Conservation (phyloP, 2,113 vertebrate species). For the Lipophrys pholis region DNA sequence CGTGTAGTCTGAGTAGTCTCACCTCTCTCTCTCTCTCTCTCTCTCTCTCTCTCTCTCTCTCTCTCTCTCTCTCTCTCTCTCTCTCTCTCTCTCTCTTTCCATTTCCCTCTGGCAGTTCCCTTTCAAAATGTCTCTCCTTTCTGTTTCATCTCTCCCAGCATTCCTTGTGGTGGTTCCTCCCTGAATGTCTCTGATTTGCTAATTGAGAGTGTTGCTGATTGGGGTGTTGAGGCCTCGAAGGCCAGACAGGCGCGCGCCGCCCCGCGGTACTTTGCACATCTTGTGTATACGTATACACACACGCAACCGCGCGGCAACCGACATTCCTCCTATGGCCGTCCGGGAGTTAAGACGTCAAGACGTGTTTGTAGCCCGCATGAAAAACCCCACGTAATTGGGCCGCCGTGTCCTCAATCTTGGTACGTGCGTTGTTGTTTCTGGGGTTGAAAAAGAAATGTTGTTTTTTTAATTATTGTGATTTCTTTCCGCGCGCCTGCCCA, state of each 20-base stretch:
- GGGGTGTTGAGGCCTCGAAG: slow-evolving; percentile 45
- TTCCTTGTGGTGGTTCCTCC: slow-evolving; percentile 39
- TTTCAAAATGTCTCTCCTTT: neutral
- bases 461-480: slow-evolving; percentile 39
- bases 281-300: neutral
- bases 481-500: slow-evolving; percentile 11
- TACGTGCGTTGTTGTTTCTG: slow-evolving; percentile 8
- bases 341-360: slow-evolving; percentile 42
- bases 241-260: slow-evolving; percentile 28
- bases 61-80: neutral
- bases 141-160: slow-evolving; percentile 25
- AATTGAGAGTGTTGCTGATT: slow-evolving; percentile 55
- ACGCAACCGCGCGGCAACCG: slow-evolving; percentile 12
- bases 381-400: slow-evolving; percentile 45
- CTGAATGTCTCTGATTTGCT: slow-evolving; percentile 44
- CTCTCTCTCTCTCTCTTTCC: no score
- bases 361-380: slow-evolving; percentile 29
- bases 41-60: no score
- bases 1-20: neutral
- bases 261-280: slow-evolving; percentile 12
- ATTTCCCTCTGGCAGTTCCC: slow-evolving; percentile 3
- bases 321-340: slow-evolving; percentile 26
- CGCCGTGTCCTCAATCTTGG: neutral
- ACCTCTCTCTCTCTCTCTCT: neutral
- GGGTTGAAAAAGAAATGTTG: neutral